Evolutionary conservation across 2,888 invertebrate genomes (phyloP).

Genomic region (Carterocephalus palaemon): DNA sequence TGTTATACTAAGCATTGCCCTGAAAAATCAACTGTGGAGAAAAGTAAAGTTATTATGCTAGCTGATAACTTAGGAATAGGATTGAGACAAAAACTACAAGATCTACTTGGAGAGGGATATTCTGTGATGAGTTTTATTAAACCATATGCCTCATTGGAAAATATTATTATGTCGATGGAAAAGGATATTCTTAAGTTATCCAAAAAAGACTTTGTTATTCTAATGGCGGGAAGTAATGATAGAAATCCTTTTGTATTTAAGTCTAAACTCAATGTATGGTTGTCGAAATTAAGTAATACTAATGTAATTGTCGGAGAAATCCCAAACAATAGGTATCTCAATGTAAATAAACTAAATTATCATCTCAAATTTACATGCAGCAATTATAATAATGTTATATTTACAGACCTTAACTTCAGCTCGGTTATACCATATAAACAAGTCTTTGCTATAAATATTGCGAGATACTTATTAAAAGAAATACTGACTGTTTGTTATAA

Average conservation of each 20-base stretch:
- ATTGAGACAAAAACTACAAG: not conserved
- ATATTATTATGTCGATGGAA: not conserved
- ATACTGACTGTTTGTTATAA: not conserved
- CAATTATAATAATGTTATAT: not conserved
- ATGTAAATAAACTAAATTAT: not conserved
- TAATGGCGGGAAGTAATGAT: not conserved
- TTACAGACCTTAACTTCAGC: not conserved
- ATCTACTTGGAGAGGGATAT: not conserved
- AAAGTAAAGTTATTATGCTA: not conserved
- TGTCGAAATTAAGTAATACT: not conserved
- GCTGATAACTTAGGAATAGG: not conserved
- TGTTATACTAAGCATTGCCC: no score
- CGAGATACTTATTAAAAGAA: not conserved
- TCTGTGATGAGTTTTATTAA: not conserved
- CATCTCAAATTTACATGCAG: not conserved
- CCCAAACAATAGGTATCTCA: not conserved
- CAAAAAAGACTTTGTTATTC: not conserved
- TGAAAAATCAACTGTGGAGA: no score
- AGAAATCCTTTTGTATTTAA: not conserved
- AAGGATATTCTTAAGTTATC: not conserved
- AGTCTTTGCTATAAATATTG: not conserved
- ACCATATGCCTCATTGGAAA: not conserved
- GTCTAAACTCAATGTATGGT: not conserved
- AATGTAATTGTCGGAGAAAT: slow-evolving; percentile 2
- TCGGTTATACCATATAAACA: not conserved